phyloP scores from a whole-genome alignment of 2,797 vertebrate genomes.

The Lophotriccus pileatus region DNA sequence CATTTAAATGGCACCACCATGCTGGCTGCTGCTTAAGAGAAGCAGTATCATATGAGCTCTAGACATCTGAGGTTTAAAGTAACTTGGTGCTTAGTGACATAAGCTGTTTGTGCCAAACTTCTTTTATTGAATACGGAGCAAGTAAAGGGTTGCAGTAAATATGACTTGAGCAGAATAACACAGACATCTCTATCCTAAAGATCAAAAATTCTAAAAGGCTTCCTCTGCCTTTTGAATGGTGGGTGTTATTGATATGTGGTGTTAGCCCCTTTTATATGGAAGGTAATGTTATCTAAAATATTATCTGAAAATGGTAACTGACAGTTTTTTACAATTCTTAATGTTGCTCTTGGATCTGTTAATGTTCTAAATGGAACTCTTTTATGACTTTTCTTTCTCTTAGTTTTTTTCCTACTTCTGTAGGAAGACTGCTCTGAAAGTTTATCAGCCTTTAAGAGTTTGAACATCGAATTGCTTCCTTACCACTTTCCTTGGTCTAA shows the following conservation, averaged over 20 bases:
- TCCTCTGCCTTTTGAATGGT: not conserved
- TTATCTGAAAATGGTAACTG: not conserved
- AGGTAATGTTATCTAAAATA: not conserved
- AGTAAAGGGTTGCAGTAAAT: not conserved
- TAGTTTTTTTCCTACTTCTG: not conserved
- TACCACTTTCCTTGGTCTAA: not conserved
- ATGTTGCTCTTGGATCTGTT: not conserved
- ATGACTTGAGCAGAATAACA: not conserved
- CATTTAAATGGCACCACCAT: constrained; percentile 10
- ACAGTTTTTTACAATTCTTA: not conserved
- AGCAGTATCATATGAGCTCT: not conserved
- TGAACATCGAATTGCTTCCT: not conserved
- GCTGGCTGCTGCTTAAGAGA: not conserved
- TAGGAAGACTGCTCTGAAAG: not conserved
- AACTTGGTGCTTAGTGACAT: not conserved
- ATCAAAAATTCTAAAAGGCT: not conserved
- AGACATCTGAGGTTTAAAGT: constrained; percentile 4
- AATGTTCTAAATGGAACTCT: not conserved
- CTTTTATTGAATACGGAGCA: not conserved
- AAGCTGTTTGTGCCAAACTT: not conserved
- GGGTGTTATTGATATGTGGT: not conserved
- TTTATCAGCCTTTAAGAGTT: not conserved
- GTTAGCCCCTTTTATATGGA: not conserved
- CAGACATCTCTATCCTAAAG: not conserved
- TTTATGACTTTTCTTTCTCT: not conserved